A percentile compares a stretch with the other conserved stretches of the same genome.
Evolutionary conservation across 2,888 invertebrate genomes (phyloP).

Genomic region (Lochmaea crataegi): DNA sequence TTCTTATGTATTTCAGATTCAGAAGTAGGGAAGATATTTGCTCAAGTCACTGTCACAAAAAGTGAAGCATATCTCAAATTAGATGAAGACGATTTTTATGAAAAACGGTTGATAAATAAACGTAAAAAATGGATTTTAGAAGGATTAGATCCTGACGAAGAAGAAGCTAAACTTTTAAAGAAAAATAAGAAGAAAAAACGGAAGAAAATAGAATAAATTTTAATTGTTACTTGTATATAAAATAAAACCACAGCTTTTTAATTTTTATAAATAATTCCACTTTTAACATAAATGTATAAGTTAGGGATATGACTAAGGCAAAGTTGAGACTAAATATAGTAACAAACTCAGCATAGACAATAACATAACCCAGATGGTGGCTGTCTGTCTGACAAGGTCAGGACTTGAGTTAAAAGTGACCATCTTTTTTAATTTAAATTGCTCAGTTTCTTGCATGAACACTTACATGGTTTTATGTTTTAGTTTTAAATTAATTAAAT

Average conservation of each 20-base stretch:
- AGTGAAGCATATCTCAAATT: slow-evolving; percentile 93
- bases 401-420: no score
- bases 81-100: slow-evolving; percentile 92
- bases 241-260: neutral
- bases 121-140: slow-evolving; percentile 88
- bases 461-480: no score
- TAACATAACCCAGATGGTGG: no score
- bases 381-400: no score
- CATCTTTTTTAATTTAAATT: no score
- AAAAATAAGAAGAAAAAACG: slow-evolving; percentile 58
- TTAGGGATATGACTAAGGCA: no score
- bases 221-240: neutral
- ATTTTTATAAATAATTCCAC: neutral
- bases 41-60: slow-evolving; percentile 92
- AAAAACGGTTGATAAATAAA: slow-evolving; percentile 86
- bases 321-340: no score
- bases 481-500: no score
- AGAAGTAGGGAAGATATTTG: slow-evolving; percentile 89
- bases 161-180: slow-evolving; percentile 70
- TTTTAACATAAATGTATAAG: neutral
- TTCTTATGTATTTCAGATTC: slow-evolving; percentile 71
- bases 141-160: slow-evolving; percentile 83
- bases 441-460: no score
- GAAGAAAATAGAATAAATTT: slow-evolving; percentile 1
- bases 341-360: no score